Evolutionary conservation across 2,888 invertebrate genomes (phyloP), one percentile per base, ranked within the genome.

Genomic region (Scaptodrosophila latifasciaeformis): DNA sequence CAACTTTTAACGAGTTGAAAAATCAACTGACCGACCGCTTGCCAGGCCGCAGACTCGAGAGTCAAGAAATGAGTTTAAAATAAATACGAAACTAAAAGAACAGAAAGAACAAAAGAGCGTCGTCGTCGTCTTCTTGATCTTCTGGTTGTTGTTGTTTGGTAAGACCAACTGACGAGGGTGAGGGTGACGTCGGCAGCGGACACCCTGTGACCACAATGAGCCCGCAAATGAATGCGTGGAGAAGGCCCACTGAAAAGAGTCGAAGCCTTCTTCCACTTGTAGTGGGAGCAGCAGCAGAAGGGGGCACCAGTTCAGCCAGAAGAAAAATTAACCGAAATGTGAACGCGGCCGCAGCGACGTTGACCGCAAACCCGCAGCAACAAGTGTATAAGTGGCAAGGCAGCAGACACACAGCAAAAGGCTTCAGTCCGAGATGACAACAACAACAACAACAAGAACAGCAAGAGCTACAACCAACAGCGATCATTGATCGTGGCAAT

Each of bases 401-500:
- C 60, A 53, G 19, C 44, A 10, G 42, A 31, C 40, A 18, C 5
- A 27, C 37, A 42, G 51, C 15, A 17, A 10, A 37, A 19, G 6
- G 34, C 7, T 24, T 19, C 46, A 44, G 51, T 42, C 43, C 34
- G 29, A 56, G 47, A 49, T 45, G 34, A 34, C 34, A 12, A 12
- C 34, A 34, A 13, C 1, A 10, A 12, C n/a, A n/a, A n/a, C n/a
- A n/a, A n/a, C n/a, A n/a, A n/a, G n/a, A n/a, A n/a, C n/a, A n/a
- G n/a, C n/a, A 42, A 43, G 55, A 31, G 47, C 19, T 43, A 59
- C 62, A 39, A 46, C 13, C 27, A 49, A 54, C 51, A 47, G 56
- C 58, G 79, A 82, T 81, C 82, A 82, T 74, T 83, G 82, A 83
- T 82, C 82, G 81, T 70, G 81, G 83, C 82, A 83, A 82, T 83